Conservation (phyloP, 2,888 invertebrate species). For the Lochmaea capreae region DNA sequence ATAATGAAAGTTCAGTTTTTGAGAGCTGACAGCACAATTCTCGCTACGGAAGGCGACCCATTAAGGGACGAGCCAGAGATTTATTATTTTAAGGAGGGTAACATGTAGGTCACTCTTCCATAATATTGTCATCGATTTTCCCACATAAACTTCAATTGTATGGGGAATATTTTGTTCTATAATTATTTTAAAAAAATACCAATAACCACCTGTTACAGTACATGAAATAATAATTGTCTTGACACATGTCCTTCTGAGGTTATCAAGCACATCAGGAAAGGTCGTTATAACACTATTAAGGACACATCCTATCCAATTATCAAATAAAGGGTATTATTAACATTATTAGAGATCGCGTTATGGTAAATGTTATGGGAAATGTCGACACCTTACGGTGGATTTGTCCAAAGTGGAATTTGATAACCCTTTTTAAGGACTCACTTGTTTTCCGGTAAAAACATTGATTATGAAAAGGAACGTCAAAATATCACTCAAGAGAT, state of each 20-base stretch:
- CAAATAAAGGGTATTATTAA: constrained; percentile 51
- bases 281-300: constrained; percentile 46
- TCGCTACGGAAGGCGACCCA: constrained; percentile 36
- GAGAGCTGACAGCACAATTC: constrained; percentile 8
- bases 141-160: constrained; percentile 3
- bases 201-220: constrained; percentile 20
- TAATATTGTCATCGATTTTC: constrained; percentile 48
- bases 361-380: constrained; percentile 47
- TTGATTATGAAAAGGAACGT: not conserved
- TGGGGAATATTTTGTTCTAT: too few species aligned
- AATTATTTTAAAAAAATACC: not conserved
- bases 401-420: constrained; percentile 10
- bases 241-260: constrained; percentile 40
- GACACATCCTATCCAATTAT: constrained; percentile 51
- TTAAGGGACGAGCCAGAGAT: constrained; percentile 47
- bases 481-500: not conserved
- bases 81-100: constrained; percentile 53
- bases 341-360: constrained; percentile 45
- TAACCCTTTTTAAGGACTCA: not conserved
- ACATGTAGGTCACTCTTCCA: constrained; percentile 55
- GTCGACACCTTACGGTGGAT: constrained; percentile 35
- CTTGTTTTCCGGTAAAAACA: not conserved
- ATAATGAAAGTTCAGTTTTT: not conserved
- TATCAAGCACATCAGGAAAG: constrained; percentile 40
- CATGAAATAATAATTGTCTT: constrained; percentile 28